Base-by-base conservation (phyloP, 1,140 invertebrate species). In the Palaemon carinicauda region DNA sequence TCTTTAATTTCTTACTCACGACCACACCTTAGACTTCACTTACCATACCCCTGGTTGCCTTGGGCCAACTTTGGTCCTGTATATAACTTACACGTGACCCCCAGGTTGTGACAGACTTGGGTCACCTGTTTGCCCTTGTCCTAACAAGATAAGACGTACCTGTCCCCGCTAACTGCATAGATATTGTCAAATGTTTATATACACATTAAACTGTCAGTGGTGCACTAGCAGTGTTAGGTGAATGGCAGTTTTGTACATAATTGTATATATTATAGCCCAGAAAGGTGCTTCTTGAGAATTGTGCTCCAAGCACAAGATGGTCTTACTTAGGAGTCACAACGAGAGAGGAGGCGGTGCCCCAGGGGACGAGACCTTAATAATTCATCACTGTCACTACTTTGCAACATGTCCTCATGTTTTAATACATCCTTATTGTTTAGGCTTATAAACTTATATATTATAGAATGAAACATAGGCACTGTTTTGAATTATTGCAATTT, bases 121-220 rank as follows among this genome's bases (percentile, higher is more conserved):
- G 77, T 74, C 65, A 74, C 65, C n/a, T 60, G 80, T 71, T 86
- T 60, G 83, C 83, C 80, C 80, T 74, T 74, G 80, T 82, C 80
- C 83, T 86, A 78, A 78, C 83, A 86, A 86, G 83, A 86, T 78
- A 60, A 80, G 83, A 86, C 79, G 83, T 86, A 86, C 83, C 83
- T 86, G 83, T 69, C 83, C 83, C 75, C 80, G 65, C 83, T 86
- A 86, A 80, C 56, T 79, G 54, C 56, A 85, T 86, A 86, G 77
- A 86, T 86, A 86, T 86, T 86, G 77, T 80, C 77, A 86, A 75
- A 85, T 85, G 83, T 86, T 86, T 86, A 86, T 86, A 86, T 86
- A 86, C 83, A 86, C 77, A 86, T 80, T 80, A 56, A 86, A 86
- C 83, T 86, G 83, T 86, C 83, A 86, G 56, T 86, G 83, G 83